These are phyloP conservation scores for Anthophora plumipes DNA, from an alignment of 2,888 invertebrate species.

Conservation along the genomic window DNA sequence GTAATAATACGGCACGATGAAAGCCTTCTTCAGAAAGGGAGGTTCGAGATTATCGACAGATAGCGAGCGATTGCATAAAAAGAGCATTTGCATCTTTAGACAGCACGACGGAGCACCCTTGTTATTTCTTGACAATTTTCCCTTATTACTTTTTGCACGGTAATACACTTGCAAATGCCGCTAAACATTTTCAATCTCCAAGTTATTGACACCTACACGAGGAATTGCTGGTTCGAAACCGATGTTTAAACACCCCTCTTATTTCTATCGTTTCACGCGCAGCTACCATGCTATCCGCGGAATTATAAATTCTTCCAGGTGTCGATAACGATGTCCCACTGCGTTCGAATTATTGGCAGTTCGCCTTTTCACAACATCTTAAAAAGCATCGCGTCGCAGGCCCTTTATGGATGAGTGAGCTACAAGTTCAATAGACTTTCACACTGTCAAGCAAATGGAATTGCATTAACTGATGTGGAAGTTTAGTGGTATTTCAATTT, in stretches of 20 bases:
- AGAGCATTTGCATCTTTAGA: conserved; percentile 6
- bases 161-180: conserved; percentile 11
- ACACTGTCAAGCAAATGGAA: too few species aligned
- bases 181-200: conserved; percentile 19
- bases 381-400: background rate
- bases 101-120: background rate
- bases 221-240: conserved; percentile 8
- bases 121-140: conserved; percentile 15
- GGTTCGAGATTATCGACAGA: background rate
- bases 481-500: too few species aligned
- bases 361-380: conserved; percentile 15
- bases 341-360: conserved; percentile 50
- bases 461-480: too few species aligned
- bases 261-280: background rate
- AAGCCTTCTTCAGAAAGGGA: background rate
- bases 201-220: conserved; percentile 5
- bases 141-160: conserved; percentile 8
- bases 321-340: conserved; percentile 24
- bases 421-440: too few species aligned
- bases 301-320: conserved; percentile 22
- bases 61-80: conserved; percentile 6
- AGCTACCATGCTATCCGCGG: background rate
- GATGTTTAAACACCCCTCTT: background rate
- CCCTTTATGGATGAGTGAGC: background rate
- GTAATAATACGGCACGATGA: background rate